These are phyloP conservation scores for Lasioglossum malachurum DNA, from an alignment of 2,888 invertebrate genomes.

Conservation along the genomic window DNA sequence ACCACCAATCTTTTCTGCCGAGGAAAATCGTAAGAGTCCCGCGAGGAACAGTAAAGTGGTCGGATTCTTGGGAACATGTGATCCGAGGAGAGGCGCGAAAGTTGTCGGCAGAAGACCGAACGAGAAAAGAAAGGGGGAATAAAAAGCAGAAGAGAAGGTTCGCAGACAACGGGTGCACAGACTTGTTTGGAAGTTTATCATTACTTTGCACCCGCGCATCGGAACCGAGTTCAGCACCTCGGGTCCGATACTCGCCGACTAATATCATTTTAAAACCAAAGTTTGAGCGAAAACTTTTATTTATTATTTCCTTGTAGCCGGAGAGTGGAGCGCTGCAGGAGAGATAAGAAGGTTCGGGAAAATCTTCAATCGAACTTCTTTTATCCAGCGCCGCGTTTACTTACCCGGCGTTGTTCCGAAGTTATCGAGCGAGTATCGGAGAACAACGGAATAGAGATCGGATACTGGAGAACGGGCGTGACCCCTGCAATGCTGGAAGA, in stretches of 20 bases:
- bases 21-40: conserved; percentile 17
- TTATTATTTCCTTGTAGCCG: conserved; percentile 79
- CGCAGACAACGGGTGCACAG: conserved; percentile 60
- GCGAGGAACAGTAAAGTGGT: conserved; percentile 37
- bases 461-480: conserved; percentile 13
- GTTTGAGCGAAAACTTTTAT: conserved; percentile 80
- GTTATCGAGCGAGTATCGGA: conserved; percentile 52
- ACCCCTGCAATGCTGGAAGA: background rate
- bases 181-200: conserved; percentile 82
- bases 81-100: conserved; percentile 34
- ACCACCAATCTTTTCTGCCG: background rate
- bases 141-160: conserved; percentile 42
- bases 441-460: conserved; percentile 55
- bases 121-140: conserved; percentile 13
- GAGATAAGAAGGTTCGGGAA: conserved; percentile 31
- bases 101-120: conserved; percentile 7
- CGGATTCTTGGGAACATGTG: conserved; percentile 39
- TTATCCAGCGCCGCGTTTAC: conserved; percentile 57
- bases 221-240: conserved; percentile 61
- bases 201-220: conserved; percentile 79
- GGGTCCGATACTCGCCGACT: conserved; percentile 67
- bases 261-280: conserved; percentile 84
- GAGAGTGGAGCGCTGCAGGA: background rate
- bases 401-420: conserved; percentile 27
- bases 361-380: conserved; percentile 69